Percentiles rank a stretch among this genome's conserved stretches.
phyloP scores from a whole-genome alignment of 2,113 vertebrate genomes.

The cattle (Bos taurus) region ARS-UCD2.0 NC_037336.1:57280501-57281000 shows the following conservation, averaged over 20 bases:
- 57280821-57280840: conserved; percentile 8
- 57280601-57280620: background rate
- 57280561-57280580: background rate
- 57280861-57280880: background rate
- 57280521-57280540: background rate
- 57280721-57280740: background rate
- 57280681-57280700: background rate
- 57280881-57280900: background rate
- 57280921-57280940: background rate
- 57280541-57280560: background rate
- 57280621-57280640: background rate
- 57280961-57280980: background rate
- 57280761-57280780: background rate
- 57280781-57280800: background rate
- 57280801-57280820: background rate
- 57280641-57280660: background rate
- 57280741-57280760: background rate
- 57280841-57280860: background rate
- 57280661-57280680: background rate
- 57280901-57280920: background rate
- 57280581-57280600: background rate
- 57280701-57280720: background rate
- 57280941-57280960: background rate
- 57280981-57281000: fast-evolving
- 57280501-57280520: background rate